Conservation (phyloP, 2,797 vertebrate genomes). For the Malacoraja senta region DNA sequence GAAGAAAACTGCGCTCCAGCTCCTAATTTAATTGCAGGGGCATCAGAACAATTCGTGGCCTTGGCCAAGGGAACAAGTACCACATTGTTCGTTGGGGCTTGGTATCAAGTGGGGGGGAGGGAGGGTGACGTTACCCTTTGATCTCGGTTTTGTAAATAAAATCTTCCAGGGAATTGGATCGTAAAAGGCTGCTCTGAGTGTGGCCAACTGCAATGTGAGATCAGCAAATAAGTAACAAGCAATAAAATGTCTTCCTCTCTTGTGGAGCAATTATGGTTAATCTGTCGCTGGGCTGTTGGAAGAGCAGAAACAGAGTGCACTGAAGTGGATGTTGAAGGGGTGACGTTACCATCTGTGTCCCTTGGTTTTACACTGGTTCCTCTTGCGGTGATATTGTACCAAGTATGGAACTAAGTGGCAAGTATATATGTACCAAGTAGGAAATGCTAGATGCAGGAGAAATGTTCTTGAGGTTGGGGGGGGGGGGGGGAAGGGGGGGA, state of each 20-base stretch:
- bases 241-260: conserved; percentile 4
- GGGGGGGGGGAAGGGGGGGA: too few species aligned
- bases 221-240: background rate
- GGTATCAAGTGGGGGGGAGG: background rate
- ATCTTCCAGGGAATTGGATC: background rate
- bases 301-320: background rate
- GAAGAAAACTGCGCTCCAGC: background rate
- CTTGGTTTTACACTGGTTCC: background rate
- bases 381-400: background rate
- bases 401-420: too few species aligned
- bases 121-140: background rate
- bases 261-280: background rate
- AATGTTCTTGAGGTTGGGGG: too few species aligned
- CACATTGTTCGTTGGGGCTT: background rate
- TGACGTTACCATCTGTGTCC: background rate
- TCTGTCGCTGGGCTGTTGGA: background rate
- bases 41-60: background rate
- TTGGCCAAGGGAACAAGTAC: background rate
- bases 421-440: too few species aligned
- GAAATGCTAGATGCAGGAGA: too few species aligned
- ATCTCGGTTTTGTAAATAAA: background rate
- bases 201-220: background rate
- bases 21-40: background rate
- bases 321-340: background rate
- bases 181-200: background rate